Percentiles rank a stretch among this genome's conserved stretches.
Conservation (phyloP, 2,797 vertebrate species). For the Falco biarmicus region DNA sequence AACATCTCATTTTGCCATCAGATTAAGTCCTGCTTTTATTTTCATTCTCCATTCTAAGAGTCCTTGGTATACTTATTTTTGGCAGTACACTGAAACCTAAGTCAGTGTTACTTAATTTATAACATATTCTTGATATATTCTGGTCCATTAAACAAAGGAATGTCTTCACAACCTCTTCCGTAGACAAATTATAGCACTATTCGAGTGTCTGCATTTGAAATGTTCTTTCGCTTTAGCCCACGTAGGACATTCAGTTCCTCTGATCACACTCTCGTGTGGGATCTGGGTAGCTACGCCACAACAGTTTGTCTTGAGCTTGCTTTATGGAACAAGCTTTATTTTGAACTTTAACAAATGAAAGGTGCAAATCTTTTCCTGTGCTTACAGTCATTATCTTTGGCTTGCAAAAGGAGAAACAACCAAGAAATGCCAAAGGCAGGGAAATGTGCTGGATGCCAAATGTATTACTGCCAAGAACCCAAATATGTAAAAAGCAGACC, state of each 20-base stretch:
- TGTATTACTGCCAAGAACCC: not conserved
- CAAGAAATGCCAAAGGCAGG: not conserved
- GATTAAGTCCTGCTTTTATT: not conserved
- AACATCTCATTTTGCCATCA: not conserved
- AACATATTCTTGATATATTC: not conserved
- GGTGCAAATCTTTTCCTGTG: not conserved
- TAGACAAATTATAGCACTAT: not conserved
- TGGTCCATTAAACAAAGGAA: slow-evolving; percentile 36
- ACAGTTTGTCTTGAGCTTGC: not conserved
- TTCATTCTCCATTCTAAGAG: not conserved
- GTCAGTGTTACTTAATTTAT: slow-evolving; percentile 21
- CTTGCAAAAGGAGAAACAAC: not conserved
- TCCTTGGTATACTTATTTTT: slow-evolving; percentile 9
- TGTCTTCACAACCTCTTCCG: slow-evolving; percentile 2
- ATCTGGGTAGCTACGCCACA: not conserved
- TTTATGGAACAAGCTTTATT: not conserved
- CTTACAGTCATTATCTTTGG: not conserved
- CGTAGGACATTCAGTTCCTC: not conserved
- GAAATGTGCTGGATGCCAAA: not conserved
- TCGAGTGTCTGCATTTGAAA: slow-evolving; percentile 5
- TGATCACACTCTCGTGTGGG: not conserved
- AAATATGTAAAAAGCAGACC: not conserved
- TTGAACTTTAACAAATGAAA: slow-evolving; percentile 11
- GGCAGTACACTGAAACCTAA: not conserved
- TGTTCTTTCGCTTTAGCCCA: not conserved